A percentile compares a stretch with the other conserved stretches of the same genome.
phyloP scores from a whole-genome alignment of 2,888 invertebrate species.

The Chirona hameri region DNA sequence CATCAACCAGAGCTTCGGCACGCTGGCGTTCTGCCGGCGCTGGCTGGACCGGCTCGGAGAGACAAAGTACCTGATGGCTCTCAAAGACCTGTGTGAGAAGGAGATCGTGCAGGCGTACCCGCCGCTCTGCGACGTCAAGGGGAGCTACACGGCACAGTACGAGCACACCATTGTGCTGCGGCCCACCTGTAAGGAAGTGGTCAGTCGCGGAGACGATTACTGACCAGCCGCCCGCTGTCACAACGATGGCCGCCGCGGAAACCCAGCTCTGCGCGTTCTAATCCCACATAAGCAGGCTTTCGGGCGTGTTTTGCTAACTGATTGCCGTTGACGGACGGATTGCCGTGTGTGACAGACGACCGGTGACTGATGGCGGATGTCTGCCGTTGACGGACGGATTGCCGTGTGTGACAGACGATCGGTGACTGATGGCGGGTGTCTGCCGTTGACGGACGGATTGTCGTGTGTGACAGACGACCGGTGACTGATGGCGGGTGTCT shows the following conservation, averaged over 20 bases:
- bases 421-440: neutral
- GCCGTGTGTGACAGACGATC: neutral
- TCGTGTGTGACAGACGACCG: neutral
- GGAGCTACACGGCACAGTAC: conserved; percentile 98
- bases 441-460: neutral
- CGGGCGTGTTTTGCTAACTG: neutral
- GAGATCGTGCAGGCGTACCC: conserved; percentile 94
- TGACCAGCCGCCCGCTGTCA: conserved; percentile 49
- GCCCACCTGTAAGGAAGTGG: conserved; percentile 97
- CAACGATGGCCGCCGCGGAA: neutral
- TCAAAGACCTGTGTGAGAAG: conserved; percentile 97
- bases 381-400: neutral
- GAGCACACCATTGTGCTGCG: conserved; percentile 96
- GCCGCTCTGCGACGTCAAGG: conserved; percentile 93
- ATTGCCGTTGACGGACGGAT: neutral
- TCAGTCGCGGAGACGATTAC: conserved; percentile 95
- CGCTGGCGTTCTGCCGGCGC: conserved; percentile 96
- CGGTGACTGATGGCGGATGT: too few relatives aligned
- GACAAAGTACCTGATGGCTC: conserved; percentile 94
- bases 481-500: neutral
- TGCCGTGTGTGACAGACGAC: neutral
- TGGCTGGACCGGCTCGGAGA: conserved; percentile 98
- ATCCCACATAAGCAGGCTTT: too few relatives aligned
- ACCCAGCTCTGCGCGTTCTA: neutral
- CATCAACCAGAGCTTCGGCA: conserved; percentile 96